These are phyloP conservation scores for Bombylius major DNA, from an alignment of 2,888 invertebrate species.

Conservation along the genomic window DNA sequence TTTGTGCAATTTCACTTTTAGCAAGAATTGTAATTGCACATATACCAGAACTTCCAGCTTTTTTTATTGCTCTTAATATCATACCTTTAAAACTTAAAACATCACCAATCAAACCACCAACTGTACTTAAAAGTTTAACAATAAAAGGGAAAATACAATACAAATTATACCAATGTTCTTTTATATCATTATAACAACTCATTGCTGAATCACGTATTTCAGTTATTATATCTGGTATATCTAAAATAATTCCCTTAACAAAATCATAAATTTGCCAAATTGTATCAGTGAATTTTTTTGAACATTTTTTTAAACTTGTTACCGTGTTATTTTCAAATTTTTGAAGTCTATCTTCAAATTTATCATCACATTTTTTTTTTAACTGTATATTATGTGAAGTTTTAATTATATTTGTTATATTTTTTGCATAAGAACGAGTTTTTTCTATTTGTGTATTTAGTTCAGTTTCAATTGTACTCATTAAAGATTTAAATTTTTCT, in stretches of 20 bases:
- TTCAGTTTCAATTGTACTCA: background rate
- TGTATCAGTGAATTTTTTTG: background rate
- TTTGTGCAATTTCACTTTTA: background rate
- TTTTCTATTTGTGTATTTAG: background rate
- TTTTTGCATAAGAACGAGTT: background rate
- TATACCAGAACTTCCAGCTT: background rate
- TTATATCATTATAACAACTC: background rate
- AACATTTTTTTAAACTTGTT: background rate
- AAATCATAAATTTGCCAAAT: background rate
- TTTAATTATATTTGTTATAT: background rate
- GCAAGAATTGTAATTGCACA: background rate
- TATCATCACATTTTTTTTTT: background rate
- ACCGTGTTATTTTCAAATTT: background rate
- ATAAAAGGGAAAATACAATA: background rate
- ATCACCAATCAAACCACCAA: background rate
- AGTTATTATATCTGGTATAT: background rate
- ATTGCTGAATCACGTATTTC: background rate
- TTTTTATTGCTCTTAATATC: background rate
- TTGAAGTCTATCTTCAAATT: background rate
- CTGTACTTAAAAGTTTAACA: background rate
- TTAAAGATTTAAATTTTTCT: background rate
- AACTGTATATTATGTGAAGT: background rate
- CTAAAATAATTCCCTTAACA: background rate
- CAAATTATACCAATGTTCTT: no score
- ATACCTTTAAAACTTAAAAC: background rate